phyloP scores from a whole-genome alignment of 2,797 vertebrate species.

The Podarcis siculus region DNA sequence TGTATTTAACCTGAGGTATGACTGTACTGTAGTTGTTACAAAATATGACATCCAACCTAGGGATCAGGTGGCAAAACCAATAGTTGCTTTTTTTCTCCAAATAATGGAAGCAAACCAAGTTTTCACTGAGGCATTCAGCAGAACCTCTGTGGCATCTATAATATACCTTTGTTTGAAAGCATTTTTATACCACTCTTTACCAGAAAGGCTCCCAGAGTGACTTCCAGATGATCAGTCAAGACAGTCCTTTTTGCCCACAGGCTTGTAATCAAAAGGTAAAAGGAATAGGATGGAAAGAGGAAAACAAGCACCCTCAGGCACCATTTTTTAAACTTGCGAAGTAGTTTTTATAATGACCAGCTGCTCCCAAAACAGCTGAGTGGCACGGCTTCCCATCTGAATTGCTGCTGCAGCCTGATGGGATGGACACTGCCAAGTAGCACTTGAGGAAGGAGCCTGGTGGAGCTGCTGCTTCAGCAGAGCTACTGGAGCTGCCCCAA shows the following conservation, averaged over 20 bases:
- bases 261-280: not conserved
- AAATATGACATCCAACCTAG: not conserved
- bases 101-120: not conserved
- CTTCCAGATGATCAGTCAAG: not conserved
- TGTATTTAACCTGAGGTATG: too few species aligned
- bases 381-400: not conserved
- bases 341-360: not conserved
- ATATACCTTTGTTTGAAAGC: not conserved
- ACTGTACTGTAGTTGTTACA: not conserved
- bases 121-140: not conserved
- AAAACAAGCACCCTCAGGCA: not conserved
- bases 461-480: not conserved
- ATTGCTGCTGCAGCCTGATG: not conserved
- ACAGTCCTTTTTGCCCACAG: not conserved
- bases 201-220: not conserved
- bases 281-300: not conserved
- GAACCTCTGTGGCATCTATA: not conserved
- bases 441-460: not conserved
- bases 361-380: not conserved
- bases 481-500: not conserved
- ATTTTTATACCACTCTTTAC: not conserved
- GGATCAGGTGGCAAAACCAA: not conserved
- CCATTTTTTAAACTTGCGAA: not conserved
- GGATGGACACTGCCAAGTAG: not conserved
- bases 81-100: not conserved